Evolutionary conservation across 2,113 vertebrate species (phyloP), one percentile per base, ranked within the genome.

Genomic region (Psettodes erumei): DNA sequence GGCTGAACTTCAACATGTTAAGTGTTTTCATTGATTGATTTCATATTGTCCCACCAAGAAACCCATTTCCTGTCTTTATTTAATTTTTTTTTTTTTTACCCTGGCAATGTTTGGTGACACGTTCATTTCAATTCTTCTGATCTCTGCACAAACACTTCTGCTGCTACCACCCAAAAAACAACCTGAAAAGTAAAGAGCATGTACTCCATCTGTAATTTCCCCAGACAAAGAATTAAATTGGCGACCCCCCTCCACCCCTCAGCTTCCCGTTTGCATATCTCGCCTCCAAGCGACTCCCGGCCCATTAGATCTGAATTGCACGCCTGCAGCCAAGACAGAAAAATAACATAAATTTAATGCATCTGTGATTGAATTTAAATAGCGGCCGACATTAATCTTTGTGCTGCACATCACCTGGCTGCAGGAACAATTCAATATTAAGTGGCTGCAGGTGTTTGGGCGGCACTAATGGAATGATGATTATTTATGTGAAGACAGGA

Each of bases 391-490:
- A 18, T 78, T 89, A 90, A 91, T 89, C 45, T 59, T 68, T 77
- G 73, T 69, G 75, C 89, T 80, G 71, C 35, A 77, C 64, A 37
- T 82, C 77, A 80, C 35, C 60, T 50, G 0, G 48, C 69, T 43
- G 59, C 42, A 13, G 67, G 59, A 23, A 80, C n/a, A 40, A 87
- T 77, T 42, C 30, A 68, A 89, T 87, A 78, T 68, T 56, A 69
- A 72, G 69, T 62, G 78, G 79, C 76, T 84, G 86, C 85, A 85
- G 85, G 83, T 89, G 90, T 77, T n/a, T 54, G 11, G 28, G 42
- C 37, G 0, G 47, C 66, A 56, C 70, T 84, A 86, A 91, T 79
- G 77, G 64, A 86, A 81, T 33, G 56, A 82, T 79, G 74, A 82
- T 81, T 82, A 85, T 75, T 65, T 56, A 51, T 69, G 55, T 61